Evolutionary conservation across 2,113 vertebrate genomes (phyloP).

Genomic region (Apteryx owenii): DNA sequence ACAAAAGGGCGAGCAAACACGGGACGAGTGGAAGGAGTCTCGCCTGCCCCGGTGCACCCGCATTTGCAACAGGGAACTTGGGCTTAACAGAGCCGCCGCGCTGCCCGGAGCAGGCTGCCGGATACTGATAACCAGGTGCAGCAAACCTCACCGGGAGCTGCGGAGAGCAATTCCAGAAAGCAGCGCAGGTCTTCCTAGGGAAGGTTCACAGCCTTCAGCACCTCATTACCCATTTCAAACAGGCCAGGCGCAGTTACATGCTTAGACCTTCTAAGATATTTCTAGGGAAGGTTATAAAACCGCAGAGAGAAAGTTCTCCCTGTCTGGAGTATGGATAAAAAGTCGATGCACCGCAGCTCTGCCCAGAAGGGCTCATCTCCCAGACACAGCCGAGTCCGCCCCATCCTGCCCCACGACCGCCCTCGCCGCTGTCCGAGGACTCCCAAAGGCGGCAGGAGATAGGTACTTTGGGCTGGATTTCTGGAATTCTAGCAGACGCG

Average conservation of each 20-base stretch:
- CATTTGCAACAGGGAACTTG: fast-evolving
- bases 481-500: too few species aligned
- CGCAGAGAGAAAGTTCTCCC: too few species aligned
- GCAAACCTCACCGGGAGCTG: background rate
- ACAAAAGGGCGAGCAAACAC: background rate
- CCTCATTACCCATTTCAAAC: background rate
- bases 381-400: background rate
- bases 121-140: background rate
- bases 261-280: too few species aligned
- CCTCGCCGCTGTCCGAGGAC: background rate
- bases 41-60: background rate
- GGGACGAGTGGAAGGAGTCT: fast-evolving
- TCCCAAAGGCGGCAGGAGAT: too few species aligned
- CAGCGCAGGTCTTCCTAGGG: background rate
- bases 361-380: background rate
- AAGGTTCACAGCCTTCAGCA: background rate
- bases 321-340: background rate
- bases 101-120: background rate
- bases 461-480: too few species aligned
- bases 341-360: background rate
- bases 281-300: background rate
- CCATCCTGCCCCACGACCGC: background rate
- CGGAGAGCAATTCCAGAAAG: background rate
- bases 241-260: background rate
- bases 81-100: background rate